Evolutionary conservation across 2,113 vertebrate species (phyloP).

Genomic region (Addax nasomaculatus): DNA sequence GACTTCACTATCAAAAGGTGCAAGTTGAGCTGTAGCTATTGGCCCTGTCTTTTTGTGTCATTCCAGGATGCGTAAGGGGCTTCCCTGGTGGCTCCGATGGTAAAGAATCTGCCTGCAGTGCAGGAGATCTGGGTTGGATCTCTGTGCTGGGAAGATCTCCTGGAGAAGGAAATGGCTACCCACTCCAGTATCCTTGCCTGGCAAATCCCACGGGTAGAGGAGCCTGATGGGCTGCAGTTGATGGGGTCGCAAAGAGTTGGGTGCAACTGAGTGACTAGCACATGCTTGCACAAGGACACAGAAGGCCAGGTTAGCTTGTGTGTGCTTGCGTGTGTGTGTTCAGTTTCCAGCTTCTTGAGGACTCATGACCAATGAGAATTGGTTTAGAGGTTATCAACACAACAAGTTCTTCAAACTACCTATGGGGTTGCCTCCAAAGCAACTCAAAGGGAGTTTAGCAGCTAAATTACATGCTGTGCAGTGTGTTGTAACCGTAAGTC

Average conservation of each 20-base stretch:
- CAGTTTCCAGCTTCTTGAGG: not conserved
- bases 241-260: not conserved
- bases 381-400: conserved; percentile 15
- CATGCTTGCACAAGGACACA: not conserved
- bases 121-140: not conserved
- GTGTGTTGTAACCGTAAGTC: not conserved
- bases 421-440: not conserved
- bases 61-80: not conserved
- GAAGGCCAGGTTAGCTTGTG: conserved; percentile 40
- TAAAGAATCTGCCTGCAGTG: not conserved
- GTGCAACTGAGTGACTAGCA: fast-evolving
- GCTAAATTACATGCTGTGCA: not conserved
- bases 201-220: not conserved
- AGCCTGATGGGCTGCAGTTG: not conserved
- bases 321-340: not conserved
- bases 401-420: not conserved
- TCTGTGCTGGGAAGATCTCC: not conserved
- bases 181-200: not conserved
- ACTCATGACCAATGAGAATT: not conserved
- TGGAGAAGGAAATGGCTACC: not conserved
- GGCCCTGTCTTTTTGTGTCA: conserved; percentile 28
- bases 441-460: not conserved
- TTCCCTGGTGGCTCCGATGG: not conserved
- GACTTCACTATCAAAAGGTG: conserved; percentile 59
- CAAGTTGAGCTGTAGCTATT: conserved; percentile 67